Percentiles rank a stretch among this genome's conserved stretches.
phyloP scores from a whole-genome alignment of 2,797 vertebrate species.

The Siniperca scherzeri region DNA sequence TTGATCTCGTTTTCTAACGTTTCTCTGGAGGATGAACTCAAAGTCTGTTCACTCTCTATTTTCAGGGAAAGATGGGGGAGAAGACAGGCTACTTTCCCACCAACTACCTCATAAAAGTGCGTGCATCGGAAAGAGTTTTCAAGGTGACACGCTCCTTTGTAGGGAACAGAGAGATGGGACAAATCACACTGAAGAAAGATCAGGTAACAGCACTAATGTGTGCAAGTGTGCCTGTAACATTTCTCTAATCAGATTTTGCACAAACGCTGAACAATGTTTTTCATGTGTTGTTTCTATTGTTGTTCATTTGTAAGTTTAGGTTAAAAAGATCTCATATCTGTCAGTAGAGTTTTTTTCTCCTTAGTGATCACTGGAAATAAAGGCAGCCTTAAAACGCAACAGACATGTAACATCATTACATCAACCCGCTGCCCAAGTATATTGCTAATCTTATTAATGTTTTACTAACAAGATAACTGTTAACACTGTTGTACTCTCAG shows the following conservation, averaged over 20 bases:
- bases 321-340: too few relatives aligned
- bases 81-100: slow-evolving; percentile 88
- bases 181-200: slow-evolving; percentile 96
- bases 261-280: neutral
- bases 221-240: neutral
- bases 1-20: rapidly evolving
- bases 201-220: slow-evolving; percentile 83
- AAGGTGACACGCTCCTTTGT: slow-evolving; percentile 93
- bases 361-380: neutral
- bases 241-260: neutral
- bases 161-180: slow-evolving; percentile 94
- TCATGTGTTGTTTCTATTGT: neutral
- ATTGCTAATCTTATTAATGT: neutral
- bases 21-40: neutral
- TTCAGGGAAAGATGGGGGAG: slow-evolving; percentile 86
- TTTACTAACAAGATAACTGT: neutral
- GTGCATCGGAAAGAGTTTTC: slow-evolving; percentile 90
- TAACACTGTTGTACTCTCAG: too few relatives aligned
- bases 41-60: neutral
- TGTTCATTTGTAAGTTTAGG: neutral
- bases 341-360: too few relatives aligned
- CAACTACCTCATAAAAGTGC: slow-evolving; percentile 94
- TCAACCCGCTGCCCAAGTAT: neutral
- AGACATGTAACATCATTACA: neutral
- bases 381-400: neutral